Percentiles rank a stretch among this genome's conserved stretches.
phyloP scores from a whole-genome alignment of 2,888 invertebrate species.

The Acheta domesticus region DNA sequence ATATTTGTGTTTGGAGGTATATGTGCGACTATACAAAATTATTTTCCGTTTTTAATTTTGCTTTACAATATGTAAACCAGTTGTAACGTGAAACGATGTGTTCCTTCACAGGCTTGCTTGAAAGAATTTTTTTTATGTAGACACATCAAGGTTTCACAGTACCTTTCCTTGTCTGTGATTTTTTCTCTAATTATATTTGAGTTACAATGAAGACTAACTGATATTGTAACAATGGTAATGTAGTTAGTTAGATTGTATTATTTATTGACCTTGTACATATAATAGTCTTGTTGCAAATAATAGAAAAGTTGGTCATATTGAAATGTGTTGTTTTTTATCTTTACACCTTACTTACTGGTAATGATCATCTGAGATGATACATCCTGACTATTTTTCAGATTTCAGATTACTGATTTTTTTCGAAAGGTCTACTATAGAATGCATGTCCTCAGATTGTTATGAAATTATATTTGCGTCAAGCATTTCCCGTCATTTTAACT shows the following conservation, averaged over 20 bases:
- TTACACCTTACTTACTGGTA: background rate
- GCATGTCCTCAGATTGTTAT: too few relatives aligned
- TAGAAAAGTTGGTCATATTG: slow-evolving; percentile 43
- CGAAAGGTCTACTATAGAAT: too few relatives aligned
- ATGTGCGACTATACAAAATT: background rate
- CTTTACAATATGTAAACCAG: too few relatives aligned
- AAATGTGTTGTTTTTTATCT: slow-evolving; percentile 28
- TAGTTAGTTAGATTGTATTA: slow-evolving; percentile 28
- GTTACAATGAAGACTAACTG: slow-evolving; percentile 18
- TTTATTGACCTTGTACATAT: slow-evolving; percentile 32
- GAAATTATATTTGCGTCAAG: too few relatives aligned
- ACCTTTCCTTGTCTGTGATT: slow-evolving; percentile 27
- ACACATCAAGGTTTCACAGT: background rate
- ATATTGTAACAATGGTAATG: slow-evolving; percentile 25
- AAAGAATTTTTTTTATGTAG: background rate
- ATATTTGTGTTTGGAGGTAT: too few relatives aligned
- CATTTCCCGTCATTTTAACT: too few relatives aligned
- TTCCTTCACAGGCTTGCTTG: background rate
- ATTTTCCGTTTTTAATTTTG: background rate
- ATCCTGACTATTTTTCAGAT: too few relatives aligned
- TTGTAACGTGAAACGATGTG: too few relatives aligned
- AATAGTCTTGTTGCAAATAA: slow-evolving; percentile 30
- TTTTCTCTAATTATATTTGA: slow-evolving; percentile 21
- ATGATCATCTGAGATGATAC: too few relatives aligned
- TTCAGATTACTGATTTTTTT: too few relatives aligned